phyloP scores from a whole-genome alignment of 2,113 vertebrate species.

The Takifugu bimaculatus region DNA sequence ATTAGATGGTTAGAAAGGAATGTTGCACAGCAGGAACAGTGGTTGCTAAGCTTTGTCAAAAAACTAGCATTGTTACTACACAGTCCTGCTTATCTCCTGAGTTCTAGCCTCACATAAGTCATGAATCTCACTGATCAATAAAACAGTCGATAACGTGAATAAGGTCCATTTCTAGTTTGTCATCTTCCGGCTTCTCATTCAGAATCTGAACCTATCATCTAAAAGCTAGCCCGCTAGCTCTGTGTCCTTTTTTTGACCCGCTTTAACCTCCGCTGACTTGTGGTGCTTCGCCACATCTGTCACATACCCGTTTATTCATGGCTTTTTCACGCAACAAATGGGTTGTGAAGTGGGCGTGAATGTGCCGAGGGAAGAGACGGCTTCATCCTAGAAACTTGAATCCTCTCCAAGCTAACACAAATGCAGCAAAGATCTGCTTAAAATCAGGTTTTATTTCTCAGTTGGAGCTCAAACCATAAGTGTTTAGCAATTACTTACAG shows the following conservation, averaged over 20 bases:
- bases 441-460: too few species aligned
- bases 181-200: background rate
- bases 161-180: slow-evolving; percentile 16
- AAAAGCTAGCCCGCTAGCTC: background rate
- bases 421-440: too few species aligned
- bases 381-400: slow-evolving; percentile 17
- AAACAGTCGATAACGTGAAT: background rate
- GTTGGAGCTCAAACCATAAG: too few species aligned
- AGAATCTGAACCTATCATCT: background rate
- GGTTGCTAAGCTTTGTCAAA: too few species aligned
- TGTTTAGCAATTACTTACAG: too few species aligned
- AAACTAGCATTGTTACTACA: background rate
- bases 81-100: background rate
- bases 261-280: slow-evolving; percentile 23
- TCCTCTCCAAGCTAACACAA: background rate
- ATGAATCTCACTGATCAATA: slow-evolving; percentile 16
- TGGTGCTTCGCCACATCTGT: slow-evolving; percentile 24
- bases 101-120: background rate
- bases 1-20: too few species aligned
- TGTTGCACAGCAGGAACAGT: too few species aligned
- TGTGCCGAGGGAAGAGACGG: slow-evolving; percentile 26
- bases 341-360: slow-evolving; percentile 12
- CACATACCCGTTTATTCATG: slow-evolving; percentile 28
- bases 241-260: slow-evolving; percentile 12
- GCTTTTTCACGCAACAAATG: slow-evolving; percentile 40